phyloP scores from a whole-genome alignment of 2,888 invertebrate species.

The Mamestra brassicae region DNA sequence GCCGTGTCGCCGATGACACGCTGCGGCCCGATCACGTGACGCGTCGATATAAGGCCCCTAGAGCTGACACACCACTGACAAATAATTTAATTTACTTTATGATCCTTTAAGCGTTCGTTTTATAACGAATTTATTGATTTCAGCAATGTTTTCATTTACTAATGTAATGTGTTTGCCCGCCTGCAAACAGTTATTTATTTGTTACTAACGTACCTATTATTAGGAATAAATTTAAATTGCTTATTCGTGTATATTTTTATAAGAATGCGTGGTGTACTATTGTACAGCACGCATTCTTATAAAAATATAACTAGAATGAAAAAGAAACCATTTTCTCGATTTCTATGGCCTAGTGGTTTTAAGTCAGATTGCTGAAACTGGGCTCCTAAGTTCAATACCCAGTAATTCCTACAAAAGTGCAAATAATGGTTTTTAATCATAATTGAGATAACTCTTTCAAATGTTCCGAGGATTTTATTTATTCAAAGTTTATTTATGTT shows the following conservation, averaged over 20 bases:
- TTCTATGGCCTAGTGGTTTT: too few relatives aligned
- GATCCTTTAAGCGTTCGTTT: slow-evolving; percentile 31
- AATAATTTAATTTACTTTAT: slow-evolving; percentile 66
- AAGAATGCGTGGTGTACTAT: too few relatives aligned
- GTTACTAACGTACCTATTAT: neutral
- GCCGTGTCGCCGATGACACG: slow-evolving; percentile 41
- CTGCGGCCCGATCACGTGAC: slow-evolving; percentile 74
- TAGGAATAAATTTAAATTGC: neutral
- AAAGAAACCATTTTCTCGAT: neutral
- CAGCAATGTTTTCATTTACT: slow-evolving; percentile 35
- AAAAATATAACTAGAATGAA: neutral
- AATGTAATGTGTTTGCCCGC: slow-evolving; percentile 18
- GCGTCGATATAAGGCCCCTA: slow-evolving; percentile 68
- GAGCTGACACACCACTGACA: slow-evolving; percentile 52
- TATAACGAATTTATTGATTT: slow-evolving; percentile 48
- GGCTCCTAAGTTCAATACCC: neutral
- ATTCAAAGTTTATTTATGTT: neutral
- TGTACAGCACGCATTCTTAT: neutral
- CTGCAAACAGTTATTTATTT: slow-evolving; percentile 16
- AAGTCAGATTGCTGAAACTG: neutral
- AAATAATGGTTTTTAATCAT: neutral
- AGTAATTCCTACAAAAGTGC: too few relatives aligned
- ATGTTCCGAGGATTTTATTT: neutral
- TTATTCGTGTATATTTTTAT: neutral
- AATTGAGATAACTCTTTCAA: neutral